Percentiles rank a stretch among this genome's conserved stretches.
Evolutionary conservation across 1,140 invertebrate species (phyloP).

Genomic region (Neodiprion pinetum): DNA sequence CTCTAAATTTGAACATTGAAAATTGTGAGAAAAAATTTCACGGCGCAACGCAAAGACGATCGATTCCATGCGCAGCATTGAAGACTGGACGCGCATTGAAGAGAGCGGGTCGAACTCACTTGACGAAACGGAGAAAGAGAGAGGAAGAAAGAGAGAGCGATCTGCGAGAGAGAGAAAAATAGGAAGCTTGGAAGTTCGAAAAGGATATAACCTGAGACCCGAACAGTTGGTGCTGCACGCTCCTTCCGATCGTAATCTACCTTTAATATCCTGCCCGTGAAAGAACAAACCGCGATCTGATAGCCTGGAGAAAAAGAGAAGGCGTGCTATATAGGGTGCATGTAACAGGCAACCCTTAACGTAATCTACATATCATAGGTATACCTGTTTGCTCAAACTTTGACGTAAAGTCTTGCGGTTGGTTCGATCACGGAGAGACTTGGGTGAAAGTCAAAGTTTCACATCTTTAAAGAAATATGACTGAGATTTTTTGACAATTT

Average conservation of each 20-base stretch:
- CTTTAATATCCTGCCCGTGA: neutral
- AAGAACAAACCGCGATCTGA: neutral
- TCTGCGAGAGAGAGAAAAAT: neutral
- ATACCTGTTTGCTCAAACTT: too few species aligned
- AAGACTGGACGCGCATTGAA: too few species aligned
- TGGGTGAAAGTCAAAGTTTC: too few species aligned
- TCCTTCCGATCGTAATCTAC: neutral
- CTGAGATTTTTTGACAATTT: too few species aligned
- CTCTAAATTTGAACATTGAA: neutral
- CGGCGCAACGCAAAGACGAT: neutral
- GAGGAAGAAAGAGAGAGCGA: neutral
- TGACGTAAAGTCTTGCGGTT: too few species aligned
- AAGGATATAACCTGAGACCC: neutral
- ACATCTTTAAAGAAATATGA: too few species aligned
- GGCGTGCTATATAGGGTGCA: too few species aligned
- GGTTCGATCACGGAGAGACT: too few species aligned
- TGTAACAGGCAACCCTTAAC: too few species aligned
- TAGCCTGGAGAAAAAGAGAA: neutral
- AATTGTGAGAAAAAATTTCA: neutral
- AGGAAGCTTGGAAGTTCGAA: neutral
- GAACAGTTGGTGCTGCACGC: neutral
- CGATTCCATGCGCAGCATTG: neutral
- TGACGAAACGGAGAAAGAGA: neutral
- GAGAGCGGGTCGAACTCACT: neutral
- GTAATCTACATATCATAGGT: too few species aligned